phyloP scores from a whole-genome alignment of 2,888 invertebrate genomes.

The Pristionchus arcanus region DNA sequence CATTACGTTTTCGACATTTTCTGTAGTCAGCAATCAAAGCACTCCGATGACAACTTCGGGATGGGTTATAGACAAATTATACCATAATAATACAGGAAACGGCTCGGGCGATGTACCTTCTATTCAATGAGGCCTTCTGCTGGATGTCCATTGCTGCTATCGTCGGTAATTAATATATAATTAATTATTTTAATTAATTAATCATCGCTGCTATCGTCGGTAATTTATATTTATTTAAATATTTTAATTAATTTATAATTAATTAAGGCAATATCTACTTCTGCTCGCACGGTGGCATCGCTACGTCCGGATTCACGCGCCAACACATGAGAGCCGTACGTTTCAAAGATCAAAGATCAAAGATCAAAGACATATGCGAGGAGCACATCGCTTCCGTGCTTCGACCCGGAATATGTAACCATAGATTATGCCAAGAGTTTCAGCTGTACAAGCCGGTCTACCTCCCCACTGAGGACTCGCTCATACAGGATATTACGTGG shows the following conservation, averaged over 20 bases:
- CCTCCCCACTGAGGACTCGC: neutral
- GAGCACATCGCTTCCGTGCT: neutral
- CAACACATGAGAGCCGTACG: neutral
- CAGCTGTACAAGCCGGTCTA: neutral
- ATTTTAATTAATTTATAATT: neutral
- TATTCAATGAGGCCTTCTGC: neutral
- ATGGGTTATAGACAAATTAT: too few relatives aligned
- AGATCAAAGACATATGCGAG: too few relatives aligned
- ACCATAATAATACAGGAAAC: neutral
- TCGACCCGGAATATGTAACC: too few relatives aligned
- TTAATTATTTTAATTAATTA: neutral
- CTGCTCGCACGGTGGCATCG: neutral
- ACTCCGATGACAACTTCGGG: too few relatives aligned
- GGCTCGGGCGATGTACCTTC: neutral
- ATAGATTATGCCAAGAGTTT: neutral
- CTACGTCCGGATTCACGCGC: neutral
- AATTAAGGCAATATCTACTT: neutral
- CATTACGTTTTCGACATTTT: too few relatives aligned
- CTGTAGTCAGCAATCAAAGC: too few relatives aligned
- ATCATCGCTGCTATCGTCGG: too few relatives aligned
- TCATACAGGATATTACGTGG: neutral
- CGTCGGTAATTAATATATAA: neutral
- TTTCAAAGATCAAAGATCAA: too few relatives aligned
- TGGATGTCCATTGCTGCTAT: neutral
- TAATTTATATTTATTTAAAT: neutral